A percentile compares a stretch with the other conserved stretches of the same genome.
Evolutionary conservation across 2,888 invertebrate species (phyloP).

Genomic region (Macrophya alboannulata): DNA sequence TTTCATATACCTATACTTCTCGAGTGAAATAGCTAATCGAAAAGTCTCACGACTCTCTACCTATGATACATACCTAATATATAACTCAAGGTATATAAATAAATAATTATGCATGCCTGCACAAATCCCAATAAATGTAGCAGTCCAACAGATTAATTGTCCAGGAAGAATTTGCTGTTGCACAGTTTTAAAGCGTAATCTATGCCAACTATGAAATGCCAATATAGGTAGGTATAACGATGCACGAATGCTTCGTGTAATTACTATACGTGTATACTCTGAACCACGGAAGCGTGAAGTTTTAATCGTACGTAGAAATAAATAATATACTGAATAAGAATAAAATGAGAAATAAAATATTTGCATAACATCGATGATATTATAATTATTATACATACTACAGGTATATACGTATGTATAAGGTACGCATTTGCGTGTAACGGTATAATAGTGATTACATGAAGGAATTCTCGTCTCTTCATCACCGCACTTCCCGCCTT

Average conservation of each 20-base stretch:
- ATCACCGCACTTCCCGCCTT: not conserved
- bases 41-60: too few relatives aligned
- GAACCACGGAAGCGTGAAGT: constrained; percentile 8
- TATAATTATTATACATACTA: not conserved
- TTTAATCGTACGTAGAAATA: not conserved
- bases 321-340: not conserved
- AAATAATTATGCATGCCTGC: not conserved
- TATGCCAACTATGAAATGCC: constrained; percentile 3
- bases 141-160: not conserved
- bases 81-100: not conserved
- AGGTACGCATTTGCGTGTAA: not conserved
- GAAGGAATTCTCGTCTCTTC: not conserved
- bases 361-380: constrained; percentile 26
- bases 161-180: not conserved
- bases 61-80: not conserved
- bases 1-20: not conserved
- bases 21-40: too few relatives aligned
- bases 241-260: constrained; percentile 1
- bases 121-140: not conserved
- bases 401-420: too few relatives aligned
- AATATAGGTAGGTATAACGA: not conserved
- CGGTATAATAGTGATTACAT: constrained; percentile 27
- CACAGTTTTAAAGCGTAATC: not conserved
- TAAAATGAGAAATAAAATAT: not conserved
- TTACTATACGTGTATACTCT: not conserved